Evolutionary conservation across 2,113 vertebrate genomes (phyloP), one percentile per base, ranked within the genome.

Genomic region (Alaudala cheleensis): DNA sequence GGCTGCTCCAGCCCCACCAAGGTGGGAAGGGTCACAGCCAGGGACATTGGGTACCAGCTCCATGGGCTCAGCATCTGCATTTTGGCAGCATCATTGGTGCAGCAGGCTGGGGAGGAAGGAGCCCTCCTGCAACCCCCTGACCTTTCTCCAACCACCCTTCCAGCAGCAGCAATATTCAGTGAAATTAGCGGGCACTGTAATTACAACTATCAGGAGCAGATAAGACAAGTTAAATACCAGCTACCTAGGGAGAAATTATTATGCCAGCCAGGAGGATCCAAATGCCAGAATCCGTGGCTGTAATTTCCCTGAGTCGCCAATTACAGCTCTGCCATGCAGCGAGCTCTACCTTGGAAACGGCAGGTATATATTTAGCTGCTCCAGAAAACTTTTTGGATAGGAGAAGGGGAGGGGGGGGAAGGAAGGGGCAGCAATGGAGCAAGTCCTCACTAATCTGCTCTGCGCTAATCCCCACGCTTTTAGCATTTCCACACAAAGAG

Each of bases 211-310:
- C 92, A 80, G 89, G 81, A 95, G 81, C 94, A 98, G 94, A 93
- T 77, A 93, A 96, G 96, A 97, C 97, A 96, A 97, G 98, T 97
- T 98, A 98, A 98, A 98, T 98, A 98, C 88, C 96, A 98, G 94
- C 95, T 95, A 97, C 96, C 93, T 94, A 88, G 96, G 95, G 95
- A 97, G 93, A 95, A 94, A 97, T 97, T 97, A 97, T 97, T 95
- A 97, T 95, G 97, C 97, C 96, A 97, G 90, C 90, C 81, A 95
- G 96, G 95, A 97, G 94, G 95, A 97, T 96, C 94, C 96, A 97
- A 98, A 97, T 98, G 97, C 96, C 95, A 97, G 93, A 96, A 95
- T 92, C 94, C 66, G 16, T 76, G 86, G 92, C 92, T 97, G 92
- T 96, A 96, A 98, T 97, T 97, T 97, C 94, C 94, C 88, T n/a